Evolutionary conservation across 2,888 invertebrate genomes (phyloP), one percentile per base, ranked within the genome.

Genomic region (Tryphoninae sp.): DNA sequence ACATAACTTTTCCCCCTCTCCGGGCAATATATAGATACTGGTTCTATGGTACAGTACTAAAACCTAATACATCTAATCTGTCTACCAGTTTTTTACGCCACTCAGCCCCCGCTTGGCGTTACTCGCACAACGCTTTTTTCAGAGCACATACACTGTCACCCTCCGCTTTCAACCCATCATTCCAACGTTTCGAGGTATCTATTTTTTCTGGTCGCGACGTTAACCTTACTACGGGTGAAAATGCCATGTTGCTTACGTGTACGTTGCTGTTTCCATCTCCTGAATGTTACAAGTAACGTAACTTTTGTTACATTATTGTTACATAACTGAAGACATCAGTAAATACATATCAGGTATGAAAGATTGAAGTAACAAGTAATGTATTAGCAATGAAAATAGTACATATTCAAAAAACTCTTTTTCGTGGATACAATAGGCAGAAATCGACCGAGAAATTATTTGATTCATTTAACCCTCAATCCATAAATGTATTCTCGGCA

Each of bases 161-260:
- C 40, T 16, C 23, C 11, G 19, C 23, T n/a, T 68, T 65, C 19
- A 81, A 73, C 3, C 11, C 51, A 1, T 7, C 33, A 0, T 23
- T n/a, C 65, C 67, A 81, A 22, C 72, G 72, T 6, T 58, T 59
- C 33, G 58, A 45, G n/a, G 64, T 78, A 2, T 19, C 26, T 49
- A 49, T 13, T 49, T 49, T 49, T 49, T 13, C n/a, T 49, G 11
- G n/a, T 49, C 49, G 49, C n/a, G 73, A 78, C 7, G 65, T 78
- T 59, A 59, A 73, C 58, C 73, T 77, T 9, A 73, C 77, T 11
- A 81, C 82, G 11, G 80, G 72, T 11, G 76, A 65, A 59, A 61
- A 82, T 22, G 73, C 80, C 61, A 19, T 19, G 19, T 19, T 19
- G 19, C 19, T 19, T 19, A 19, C 19, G 1, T 19, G 19, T 19